A percentile compares a stretch with the other conserved stretches of the same genome.
phyloP scores from a whole-genome alignment of 2,888 invertebrate genomes.

The Lacanobia wlatinum region DNA sequence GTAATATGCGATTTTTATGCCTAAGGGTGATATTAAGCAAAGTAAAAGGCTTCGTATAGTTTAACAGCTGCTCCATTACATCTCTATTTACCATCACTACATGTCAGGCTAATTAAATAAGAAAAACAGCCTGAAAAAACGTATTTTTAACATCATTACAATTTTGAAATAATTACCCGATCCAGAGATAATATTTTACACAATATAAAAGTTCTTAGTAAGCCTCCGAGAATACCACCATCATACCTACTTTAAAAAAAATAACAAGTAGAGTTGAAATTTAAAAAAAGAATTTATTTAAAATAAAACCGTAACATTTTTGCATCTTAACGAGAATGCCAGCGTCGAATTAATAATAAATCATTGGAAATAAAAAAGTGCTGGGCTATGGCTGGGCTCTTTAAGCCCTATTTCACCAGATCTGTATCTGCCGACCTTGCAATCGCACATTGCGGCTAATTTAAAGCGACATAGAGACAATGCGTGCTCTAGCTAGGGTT shows the following conservation, averaged over 20 bases:
- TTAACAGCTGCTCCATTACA: slow-evolving; percentile 33
- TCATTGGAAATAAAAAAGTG: slow-evolving; percentile 59
- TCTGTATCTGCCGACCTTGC: slow-evolving; percentile 61
- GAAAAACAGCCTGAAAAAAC: slow-evolving; percentile 19
- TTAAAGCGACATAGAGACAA: slow-evolving; percentile 60
- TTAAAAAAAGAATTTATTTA: slow-evolving; percentile 25
- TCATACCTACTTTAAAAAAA: not conserved
- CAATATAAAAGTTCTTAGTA: slow-evolving; percentile 27
- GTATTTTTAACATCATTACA: slow-evolving; percentile 39
- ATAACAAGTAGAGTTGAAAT: not conserved
- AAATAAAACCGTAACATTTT: slow-evolving; percentile 43
- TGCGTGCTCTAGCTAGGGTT: slow-evolving; percentile 53
- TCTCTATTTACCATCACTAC: slow-evolving; percentile 34
- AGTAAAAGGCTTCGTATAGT: not conserved
- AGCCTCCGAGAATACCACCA: slow-evolving; percentile 34
- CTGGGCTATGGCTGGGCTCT: slow-evolving; percentile 33
- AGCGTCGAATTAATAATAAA: slow-evolving; percentile 59
- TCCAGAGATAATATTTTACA: slow-evolving; percentile 39
- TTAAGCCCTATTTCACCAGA: slow-evolving; percentile 57
- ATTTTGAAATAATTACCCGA: slow-evolving; percentile 41
- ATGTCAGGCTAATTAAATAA: slow-evolving; percentile 38
- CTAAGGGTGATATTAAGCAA: not conserved
- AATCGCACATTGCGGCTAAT: slow-evolving; percentile 64
- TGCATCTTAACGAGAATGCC: slow-evolving; percentile 61
- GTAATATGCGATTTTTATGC: not conserved